Conservation (phyloP, 2,113 vertebrate genomes). For the Hemibagrus wyckioides region DNA sequence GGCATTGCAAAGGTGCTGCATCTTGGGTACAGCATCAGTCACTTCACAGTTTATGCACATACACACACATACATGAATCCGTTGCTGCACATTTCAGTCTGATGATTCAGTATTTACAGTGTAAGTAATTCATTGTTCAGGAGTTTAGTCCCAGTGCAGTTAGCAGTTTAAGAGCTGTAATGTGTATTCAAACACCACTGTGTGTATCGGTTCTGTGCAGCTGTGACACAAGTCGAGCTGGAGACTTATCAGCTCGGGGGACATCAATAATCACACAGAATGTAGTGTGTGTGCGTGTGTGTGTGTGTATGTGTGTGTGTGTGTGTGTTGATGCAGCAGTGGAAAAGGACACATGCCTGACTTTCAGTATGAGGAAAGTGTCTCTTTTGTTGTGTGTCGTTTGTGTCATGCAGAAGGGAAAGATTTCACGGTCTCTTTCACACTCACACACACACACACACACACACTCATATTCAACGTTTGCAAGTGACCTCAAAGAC, state of each 20-base stretch:
- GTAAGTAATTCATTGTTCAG: slow-evolving; percentile 25
- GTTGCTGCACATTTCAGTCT: slow-evolving; percentile 2
- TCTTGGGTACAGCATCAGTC: slow-evolving; percentile 31
- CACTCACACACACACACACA: slow-evolving; percentile 24
- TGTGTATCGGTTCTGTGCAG: slow-evolving; percentile 15
- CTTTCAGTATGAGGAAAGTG: background rate
- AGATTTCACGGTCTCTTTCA: slow-evolving; percentile 25
- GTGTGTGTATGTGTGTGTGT: slow-evolving; percentile 10
- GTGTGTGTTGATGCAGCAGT: background rate
- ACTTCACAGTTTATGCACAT: slow-evolving; percentile 1
- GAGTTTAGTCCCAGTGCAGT: slow-evolving; percentile 24
- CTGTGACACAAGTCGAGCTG: slow-evolving; percentile 7
- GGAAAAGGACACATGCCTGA: background rate
- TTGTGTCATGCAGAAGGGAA: slow-evolving; percentile 10
- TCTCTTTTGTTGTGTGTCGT: background rate
- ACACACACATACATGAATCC: background rate
- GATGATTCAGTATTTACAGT: slow-evolving; percentile 34
- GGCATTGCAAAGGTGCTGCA: slow-evolving; percentile 2
- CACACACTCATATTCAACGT: slow-evolving; percentile 30
- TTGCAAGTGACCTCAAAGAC: slow-evolving; percentile 30
- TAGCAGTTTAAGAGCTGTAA: slow-evolving; percentile 24
- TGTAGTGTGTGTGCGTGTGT: slow-evolving; percentile 9
- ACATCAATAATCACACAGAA: slow-evolving; percentile 33
- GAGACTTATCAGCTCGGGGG: slow-evolving; percentile 1
- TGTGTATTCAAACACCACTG: slow-evolving; percentile 15